A percentile compares a stretch with the other conserved stretches of the same genome.
Evolutionary conservation across 2,888 invertebrate genomes (phyloP).

Genomic region (Agrochola lychnidis): DNA sequence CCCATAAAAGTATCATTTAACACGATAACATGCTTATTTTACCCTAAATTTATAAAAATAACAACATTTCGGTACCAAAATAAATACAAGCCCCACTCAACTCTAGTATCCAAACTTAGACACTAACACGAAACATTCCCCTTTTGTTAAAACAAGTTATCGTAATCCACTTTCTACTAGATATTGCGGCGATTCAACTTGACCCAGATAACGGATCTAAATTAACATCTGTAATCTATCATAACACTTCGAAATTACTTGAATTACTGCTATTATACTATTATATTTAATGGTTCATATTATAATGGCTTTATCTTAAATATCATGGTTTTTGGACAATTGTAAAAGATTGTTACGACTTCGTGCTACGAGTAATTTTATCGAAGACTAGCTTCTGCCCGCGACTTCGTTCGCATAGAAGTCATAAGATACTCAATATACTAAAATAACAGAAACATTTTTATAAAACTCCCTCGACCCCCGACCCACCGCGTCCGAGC

Average conservation of each 20-base stretch:
- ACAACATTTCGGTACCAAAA: too few relatives aligned
- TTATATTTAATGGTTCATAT: constrained; percentile 47
- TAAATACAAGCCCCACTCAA: constrained; percentile 2
- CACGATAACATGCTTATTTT: background rate
- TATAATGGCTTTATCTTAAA: constrained; percentile 52
- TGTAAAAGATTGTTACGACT: constrained; percentile 19
- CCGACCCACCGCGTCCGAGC: too few relatives aligned
- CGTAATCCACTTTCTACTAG: constrained; percentile 68
- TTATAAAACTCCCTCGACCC: too few relatives aligned
- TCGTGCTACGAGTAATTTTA: constrained; percentile 1
- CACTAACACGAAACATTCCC: constrained; percentile 34
- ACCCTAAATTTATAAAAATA: background rate
- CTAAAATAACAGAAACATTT: too few relatives aligned
- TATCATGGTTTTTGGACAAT: constrained; percentile 34
- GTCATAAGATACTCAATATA: too few relatives aligned
- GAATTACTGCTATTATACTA: constrained; percentile 48
- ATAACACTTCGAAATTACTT: constrained; percentile 53
- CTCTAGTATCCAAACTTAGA: constrained; percentile 25
- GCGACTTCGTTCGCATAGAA: background rate
- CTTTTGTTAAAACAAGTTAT: constrained; percentile 63
- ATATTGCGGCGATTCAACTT: constrained; percentile 66
- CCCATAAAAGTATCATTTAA: background rate
- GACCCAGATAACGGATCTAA: constrained; percentile 63
- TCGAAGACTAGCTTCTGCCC: background rate
- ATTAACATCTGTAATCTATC: constrained; percentile 65